Conservation (phyloP, 1,140 invertebrate genomes). For the Mylabris phalerata region DNA sequence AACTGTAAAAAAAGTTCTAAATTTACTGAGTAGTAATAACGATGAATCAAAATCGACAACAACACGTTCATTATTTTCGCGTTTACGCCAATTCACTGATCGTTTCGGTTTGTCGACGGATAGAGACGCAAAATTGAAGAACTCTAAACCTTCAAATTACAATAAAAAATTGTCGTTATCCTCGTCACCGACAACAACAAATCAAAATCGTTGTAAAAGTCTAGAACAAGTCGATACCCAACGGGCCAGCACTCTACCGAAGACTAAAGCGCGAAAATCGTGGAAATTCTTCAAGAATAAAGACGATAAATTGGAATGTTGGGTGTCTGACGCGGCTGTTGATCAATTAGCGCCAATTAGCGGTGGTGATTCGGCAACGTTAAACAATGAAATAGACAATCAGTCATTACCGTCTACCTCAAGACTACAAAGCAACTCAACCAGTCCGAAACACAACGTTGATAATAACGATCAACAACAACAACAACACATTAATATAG, state of each 20-base stretch:
- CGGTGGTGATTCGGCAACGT: background rate
- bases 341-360: slow-evolving; percentile 14
- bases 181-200: slow-evolving; percentile 9
- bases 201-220: slow-evolving; percentile 25
- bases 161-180: slow-evolving; percentile 27
- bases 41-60: background rate
- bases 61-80: slow-evolving; percentile 29
- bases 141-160: slow-evolving; percentile 12
- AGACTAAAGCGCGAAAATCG: slow-evolving; percentile 29
- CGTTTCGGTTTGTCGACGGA: slow-evolving; percentile 36
- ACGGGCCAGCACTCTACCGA: slow-evolving; percentile 37
- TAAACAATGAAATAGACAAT: slow-evolving; percentile 25
- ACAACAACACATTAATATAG: background rate
- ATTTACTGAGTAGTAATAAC: background rate
- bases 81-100: slow-evolving; percentile 39
- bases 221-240: slow-evolving; percentile 29
- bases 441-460: slow-evolving; percentile 18
- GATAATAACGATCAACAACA: background rate
- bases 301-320: slow-evolving; percentile 31
- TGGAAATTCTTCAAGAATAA: slow-evolving; percentile 35
- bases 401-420: slow-evolving; percentile 37
- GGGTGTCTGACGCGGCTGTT: slow-evolving; percentile 36
- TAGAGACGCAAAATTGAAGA: slow-evolving; percentile 28
- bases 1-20: slow-evolving; percentile 11
- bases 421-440: slow-evolving; percentile 32